A percentile compares a stretch with the other conserved stretches of the same genome.
phyloP scores from a whole-genome alignment of 2,797 vertebrate genomes.

The Thalassophryne amazonica region DNA sequence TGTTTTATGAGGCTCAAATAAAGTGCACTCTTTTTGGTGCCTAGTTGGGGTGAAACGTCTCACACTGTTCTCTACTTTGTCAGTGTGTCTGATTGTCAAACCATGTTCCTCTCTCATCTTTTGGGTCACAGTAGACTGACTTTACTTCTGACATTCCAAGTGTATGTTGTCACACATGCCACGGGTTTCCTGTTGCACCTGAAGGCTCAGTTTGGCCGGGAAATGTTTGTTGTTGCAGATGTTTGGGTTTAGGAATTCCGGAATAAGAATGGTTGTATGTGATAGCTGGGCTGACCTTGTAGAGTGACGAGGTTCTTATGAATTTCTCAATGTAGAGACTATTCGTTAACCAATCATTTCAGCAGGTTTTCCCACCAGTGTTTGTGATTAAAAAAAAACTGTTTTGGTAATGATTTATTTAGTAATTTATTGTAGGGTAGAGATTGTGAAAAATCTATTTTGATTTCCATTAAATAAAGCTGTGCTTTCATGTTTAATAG shows the following conservation, averaged over 20 bases:
- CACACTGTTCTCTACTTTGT: slow-evolving; percentile 8
- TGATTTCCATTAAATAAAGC: too few relatives aligned
- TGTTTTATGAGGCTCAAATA: slow-evolving; percentile 56
- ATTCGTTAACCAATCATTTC: too few relatives aligned
- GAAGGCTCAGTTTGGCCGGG: slow-evolving; percentile 29
- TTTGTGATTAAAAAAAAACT: too few relatives aligned
- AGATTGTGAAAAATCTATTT: too few relatives aligned
- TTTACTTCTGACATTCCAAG: slow-evolving; percentile 34
- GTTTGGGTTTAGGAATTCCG: slow-evolving; percentile 36
- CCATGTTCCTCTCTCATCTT: slow-evolving; percentile 5
- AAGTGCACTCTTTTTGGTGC: slow-evolving; percentile 59
- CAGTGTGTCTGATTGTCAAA: background rate
- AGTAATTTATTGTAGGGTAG: too few relatives aligned
- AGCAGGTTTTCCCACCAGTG: too few relatives aligned
- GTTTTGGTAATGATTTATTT: too few relatives aligned
- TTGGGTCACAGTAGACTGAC: slow-evolving; percentile 12
- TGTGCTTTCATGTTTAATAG: too few relatives aligned
- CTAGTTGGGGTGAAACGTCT: slow-evolving; percentile 31
- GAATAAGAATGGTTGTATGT: slow-evolving; percentile 17
- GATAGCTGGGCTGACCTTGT: slow-evolving; percentile 8
- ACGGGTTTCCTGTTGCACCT: slow-evolving; percentile 31
- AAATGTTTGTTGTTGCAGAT: slow-evolving; percentile 52
- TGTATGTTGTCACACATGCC: slow-evolving; percentile 16
- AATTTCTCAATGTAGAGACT: slow-evolving; percentile 12
- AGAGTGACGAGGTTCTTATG: slow-evolving; percentile 7